phyloP scores from a whole-genome alignment of 1,140 invertebrate genomes.

The Zaprionus tsacasi region DNA sequence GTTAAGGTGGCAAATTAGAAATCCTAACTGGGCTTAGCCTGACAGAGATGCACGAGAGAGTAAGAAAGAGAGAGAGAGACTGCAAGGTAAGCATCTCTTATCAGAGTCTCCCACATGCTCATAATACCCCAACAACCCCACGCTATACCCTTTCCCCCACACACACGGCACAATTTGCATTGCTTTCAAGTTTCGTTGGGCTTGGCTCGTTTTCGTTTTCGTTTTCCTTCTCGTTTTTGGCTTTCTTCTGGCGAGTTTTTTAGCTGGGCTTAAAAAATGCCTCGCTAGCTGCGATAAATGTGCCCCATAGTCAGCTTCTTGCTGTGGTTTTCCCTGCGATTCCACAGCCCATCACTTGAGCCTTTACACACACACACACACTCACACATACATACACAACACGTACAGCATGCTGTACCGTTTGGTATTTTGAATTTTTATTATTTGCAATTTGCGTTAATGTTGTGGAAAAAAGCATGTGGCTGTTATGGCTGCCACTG shows the following conservation, averaged over 20 bases:
- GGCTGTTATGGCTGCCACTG: slow-evolving; percentile 77
- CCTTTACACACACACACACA: slow-evolving; percentile 15
- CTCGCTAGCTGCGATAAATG: slow-evolving; percentile 75
- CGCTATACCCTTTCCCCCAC: not conserved
- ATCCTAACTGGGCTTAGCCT: not conserved
- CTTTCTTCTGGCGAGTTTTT: slow-evolving; percentile 32
- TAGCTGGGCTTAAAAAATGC: slow-evolving; percentile 76
- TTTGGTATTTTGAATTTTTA: slow-evolving; percentile 83
- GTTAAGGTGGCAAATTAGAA: not conserved
- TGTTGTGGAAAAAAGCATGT: slow-evolving; percentile 83
- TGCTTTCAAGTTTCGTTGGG: slow-evolving; percentile 18
- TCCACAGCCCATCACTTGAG: slow-evolving; percentile 36
- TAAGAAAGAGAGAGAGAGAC: not conserved
- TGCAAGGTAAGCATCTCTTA: not conserved
- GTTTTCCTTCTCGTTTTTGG: not conserved
- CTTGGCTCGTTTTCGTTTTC: slow-evolving; percentile 19
- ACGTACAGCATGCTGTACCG: slow-evolving; percentile 74
- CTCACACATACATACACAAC: slow-evolving; percentile 49
- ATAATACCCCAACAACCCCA: not conserved
- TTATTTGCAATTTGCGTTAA: slow-evolving; percentile 83
- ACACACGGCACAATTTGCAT: slow-evolving; percentile 41
- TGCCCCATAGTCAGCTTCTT: slow-evolving; percentile 63
- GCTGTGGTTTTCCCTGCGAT: slow-evolving; percentile 66
- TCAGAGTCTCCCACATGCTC: not conserved
- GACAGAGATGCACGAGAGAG: not conserved